Evolutionary conservation across 2,888 invertebrate genomes (phyloP), one percentile per base, ranked within the genome.

Genomic region (Bombylius discolor): DNA sequence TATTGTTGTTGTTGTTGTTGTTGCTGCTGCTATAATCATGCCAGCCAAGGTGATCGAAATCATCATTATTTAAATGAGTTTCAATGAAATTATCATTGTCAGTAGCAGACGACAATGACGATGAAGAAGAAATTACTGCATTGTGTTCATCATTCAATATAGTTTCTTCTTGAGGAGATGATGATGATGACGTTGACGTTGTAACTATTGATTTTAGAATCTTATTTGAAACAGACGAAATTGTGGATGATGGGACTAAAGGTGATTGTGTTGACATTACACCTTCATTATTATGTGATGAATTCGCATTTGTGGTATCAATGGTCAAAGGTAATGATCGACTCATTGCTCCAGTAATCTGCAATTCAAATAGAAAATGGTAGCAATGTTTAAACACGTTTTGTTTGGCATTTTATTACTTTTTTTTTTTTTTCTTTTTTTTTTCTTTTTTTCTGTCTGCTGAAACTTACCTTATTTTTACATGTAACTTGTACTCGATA

Each of bases 401-500:
- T 23, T 23, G 23, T 23, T 23, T 23, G 23, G 23, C 23, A 2
- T 23, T 23, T 23, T 23, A n/a, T n/a, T n/a, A n/a, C 2, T 23
- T 23, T 23, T 23, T 23, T 23, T 3, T 2, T 23, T 23, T 23
- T 23, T 23, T 23, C 2, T 23, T 23, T 23, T 23, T 23, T 23
- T 3, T 2, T 23, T 23, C 3, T 23, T 2, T 23, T 23, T 23
- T 23, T 23, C 23, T 23, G 23, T 23, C 23, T 23, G 23, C 23
- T 23, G 3, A 42, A 14, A 60, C 63, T 71, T 58, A 73, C 73
- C 70, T 70, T 74, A 62, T 73, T 69, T 64, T 73, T 73, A 62
- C 73, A 73, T 56, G 73, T 73, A 57, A 73, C 73, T 63, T 73
- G 73, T 42, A 73, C 70, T 51, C 72, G 71, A 61, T 73, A 73